Evolutionary conservation across 2,113 vertebrate species (phyloP).

Genomic region (Chitala chitala): DNA sequence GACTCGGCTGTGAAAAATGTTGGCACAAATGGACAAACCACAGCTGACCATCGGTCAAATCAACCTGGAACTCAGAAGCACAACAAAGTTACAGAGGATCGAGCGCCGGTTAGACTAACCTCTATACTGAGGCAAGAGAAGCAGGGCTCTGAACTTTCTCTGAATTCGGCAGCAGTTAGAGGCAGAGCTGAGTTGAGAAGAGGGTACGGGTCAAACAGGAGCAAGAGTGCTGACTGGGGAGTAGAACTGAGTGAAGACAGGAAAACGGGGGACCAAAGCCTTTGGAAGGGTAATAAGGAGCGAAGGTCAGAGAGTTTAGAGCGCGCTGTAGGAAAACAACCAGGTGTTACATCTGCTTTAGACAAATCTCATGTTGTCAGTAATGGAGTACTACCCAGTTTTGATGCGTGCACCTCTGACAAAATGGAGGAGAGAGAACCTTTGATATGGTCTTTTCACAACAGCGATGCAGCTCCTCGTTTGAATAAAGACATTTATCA

Average conservation of each 20-base stretch:
- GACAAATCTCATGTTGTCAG: not conserved
- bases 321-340: slow-evolving; percentile 18
- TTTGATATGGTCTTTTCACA: not conserved
- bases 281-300: not conserved
- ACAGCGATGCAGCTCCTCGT: not conserved
- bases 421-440: slow-evolving; percentile 16
- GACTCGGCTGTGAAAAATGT: slow-evolving; percentile 18
- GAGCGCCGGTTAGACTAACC: slow-evolving; percentile 21
- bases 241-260: slow-evolving; percentile 16
- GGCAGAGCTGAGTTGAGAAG: slow-evolving; percentile 42
- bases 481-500: slow-evolving; percentile 33
- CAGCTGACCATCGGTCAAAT: not conserved
- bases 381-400: slow-evolving; percentile 26
- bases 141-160: slow-evolving; percentile 15
- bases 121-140: slow-evolving; percentile 24
- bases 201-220: slow-evolving; percentile 37
- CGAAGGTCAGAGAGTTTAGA: slow-evolving; percentile 30
- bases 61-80: slow-evolving; percentile 21
- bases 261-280: not conserved
- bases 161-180: slow-evolving; percentile 13
- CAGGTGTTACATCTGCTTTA: not conserved
- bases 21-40: slow-evolving; percentile 11
- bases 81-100: slow-evolving; percentile 15
- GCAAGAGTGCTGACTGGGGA: slow-evolving; percentile 54
- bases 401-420: slow-evolving; percentile 21